Evolutionary conservation across 2,888 invertebrate genomes (phyloP), one percentile per base, ranked within the genome.

Genomic region (Clostera curtula): DNA sequence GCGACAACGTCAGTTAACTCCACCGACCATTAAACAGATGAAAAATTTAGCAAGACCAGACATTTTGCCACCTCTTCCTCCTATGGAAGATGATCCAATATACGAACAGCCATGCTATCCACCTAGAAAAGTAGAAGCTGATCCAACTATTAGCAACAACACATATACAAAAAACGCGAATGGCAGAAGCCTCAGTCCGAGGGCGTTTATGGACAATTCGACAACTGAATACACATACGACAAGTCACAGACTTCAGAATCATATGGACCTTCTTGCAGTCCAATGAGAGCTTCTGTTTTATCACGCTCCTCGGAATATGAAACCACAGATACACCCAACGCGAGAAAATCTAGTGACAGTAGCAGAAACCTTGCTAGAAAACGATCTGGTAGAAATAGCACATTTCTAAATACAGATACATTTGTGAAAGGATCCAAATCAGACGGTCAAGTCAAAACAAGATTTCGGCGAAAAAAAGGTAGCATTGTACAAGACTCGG

Each of bases 401-500:
- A 40, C 33, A n/a, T n/a, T n/a, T 40, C 58, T 82, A 19, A 77
- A 83, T 26, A 75, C 76, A 2, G 67, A 71, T 28, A 83, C 83
- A 17, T 83, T 77, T 40, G 64, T 79, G 1, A 77, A 71, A 40
- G 56, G 55, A 14, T 43, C 49, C 19, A 72, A 71, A 37, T 53
- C 53, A 12, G 72, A 72, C 31, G 53, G 52, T 29, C 31, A 41
- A n/a, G 19, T 43, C 19, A 74, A 69, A 23, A 38, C 58, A 30
- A 56, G 63, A 29, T 65, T 63, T 38, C 63, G 69, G 27, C 56
- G 74, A 39, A 72, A 74, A 43, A 74, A 84, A 49, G 67, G 82
- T 15, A 40, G 49, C 1, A 71, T 59, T 44, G 85, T 89, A 24
- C 87, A 91, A 58, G 95, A 95, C 63, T 93, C 93, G 1, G 95